Percentiles rank a stretch among this genome's conserved stretches.
Evolutionary conservation across 2,113 vertebrate species (phyloP).

Genomic region (Albula glossodonta): DNA sequence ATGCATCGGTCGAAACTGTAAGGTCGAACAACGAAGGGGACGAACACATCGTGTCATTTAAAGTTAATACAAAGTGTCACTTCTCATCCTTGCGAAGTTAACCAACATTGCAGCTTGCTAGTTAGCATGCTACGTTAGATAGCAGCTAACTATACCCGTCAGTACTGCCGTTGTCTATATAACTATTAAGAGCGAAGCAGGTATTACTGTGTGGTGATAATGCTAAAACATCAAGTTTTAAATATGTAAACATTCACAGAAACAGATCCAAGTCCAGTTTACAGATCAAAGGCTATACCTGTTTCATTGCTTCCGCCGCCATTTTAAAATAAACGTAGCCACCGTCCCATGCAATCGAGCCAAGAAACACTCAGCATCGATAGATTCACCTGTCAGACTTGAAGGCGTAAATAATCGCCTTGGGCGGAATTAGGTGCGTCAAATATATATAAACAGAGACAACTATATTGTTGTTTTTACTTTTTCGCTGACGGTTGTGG

Average conservation of each 20-base stretch:
- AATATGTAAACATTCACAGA: neutral
- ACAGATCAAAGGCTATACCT: conserved; percentile 55
- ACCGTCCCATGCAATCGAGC: conserved; percentile 56
- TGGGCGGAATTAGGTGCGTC: neutral
- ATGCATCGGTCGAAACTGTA: neutral
- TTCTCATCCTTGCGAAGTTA: conserved; percentile 15
- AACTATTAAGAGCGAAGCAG: neutral
- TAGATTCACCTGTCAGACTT: conserved; percentile 62
- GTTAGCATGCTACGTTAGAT: neutral
- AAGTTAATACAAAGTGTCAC: conserved; percentile 10
- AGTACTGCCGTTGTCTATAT: neutral
- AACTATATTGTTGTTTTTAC: neutral
- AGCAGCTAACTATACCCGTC: neutral
- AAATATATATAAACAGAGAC: neutral
- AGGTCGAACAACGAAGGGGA: conserved; percentile 9
- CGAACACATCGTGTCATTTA: neutral
- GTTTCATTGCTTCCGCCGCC: conserved; percentile 64
- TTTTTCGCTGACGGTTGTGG: neutral
- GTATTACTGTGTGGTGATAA: neutral
- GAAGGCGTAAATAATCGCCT: conserved; percentile 60
- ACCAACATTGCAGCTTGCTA: neutral
- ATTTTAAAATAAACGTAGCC: conserved; percentile 70
- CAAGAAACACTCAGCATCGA: conserved; percentile 51
- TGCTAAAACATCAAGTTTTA: neutral
- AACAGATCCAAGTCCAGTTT: conserved; percentile 34